Conservation (phyloP, 2,113 vertebrate species). For the Mohoua ochrocephala region DNA sequence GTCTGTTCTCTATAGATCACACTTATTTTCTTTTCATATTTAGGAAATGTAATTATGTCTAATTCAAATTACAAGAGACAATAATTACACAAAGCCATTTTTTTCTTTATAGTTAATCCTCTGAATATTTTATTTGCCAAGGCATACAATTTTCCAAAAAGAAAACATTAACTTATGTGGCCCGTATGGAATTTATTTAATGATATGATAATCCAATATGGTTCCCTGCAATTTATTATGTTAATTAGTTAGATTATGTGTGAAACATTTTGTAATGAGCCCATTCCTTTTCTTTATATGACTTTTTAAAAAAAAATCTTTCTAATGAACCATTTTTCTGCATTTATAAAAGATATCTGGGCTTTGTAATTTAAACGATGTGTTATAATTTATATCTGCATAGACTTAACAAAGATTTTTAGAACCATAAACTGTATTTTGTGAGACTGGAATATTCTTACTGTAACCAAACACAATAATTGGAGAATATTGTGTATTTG, state of each 20-base stretch:
- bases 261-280: conserved; percentile 39
- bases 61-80: conserved; percentile 61
- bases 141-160: background rate
- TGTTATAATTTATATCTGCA: background rate
- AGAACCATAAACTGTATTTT: background rate
- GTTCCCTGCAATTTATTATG: conserved; percentile 31
- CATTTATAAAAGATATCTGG: background rate
- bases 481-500: background rate
- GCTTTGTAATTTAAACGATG: background rate
- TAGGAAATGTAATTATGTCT: conserved; percentile 67
- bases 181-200: conserved; percentile 30
- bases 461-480: background rate
- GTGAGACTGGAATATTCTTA: background rate
- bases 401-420: background rate
- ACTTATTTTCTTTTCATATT: conserved; percentile 70
- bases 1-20: conserved; percentile 64
- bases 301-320: background rate
- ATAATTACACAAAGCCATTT: conserved; percentile 16
- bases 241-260: conserved; percentile 46
- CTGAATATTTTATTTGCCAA: conserved; percentile 58
- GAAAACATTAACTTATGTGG: conserved; percentile 34
- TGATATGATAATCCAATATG: conserved; percentile 9
- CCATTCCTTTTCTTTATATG: background rate
- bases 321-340: background rate
- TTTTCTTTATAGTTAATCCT: conserved; percentile 37